These are phyloP conservation scores for Calephelis nemesis DNA, from an alignment of 1,140 invertebrate genomes.

Conservation along the genomic window DNA sequence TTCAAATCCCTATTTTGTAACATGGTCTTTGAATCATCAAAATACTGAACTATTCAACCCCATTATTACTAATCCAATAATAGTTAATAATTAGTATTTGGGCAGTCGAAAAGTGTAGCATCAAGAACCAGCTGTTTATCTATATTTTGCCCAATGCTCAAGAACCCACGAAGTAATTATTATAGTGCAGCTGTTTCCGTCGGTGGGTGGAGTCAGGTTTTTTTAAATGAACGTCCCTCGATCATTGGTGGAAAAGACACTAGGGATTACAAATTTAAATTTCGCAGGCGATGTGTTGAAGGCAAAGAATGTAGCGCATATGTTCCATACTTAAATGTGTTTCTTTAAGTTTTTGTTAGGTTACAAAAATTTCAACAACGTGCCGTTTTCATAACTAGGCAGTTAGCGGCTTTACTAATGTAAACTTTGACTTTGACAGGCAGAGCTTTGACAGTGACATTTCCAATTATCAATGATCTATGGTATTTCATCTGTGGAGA, in stretches of 20 bases:
- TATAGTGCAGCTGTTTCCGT: slow-evolving; percentile 73
- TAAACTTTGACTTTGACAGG: not conserved
- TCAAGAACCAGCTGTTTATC: slow-evolving; percentile 37
- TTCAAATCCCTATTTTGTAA: no score
- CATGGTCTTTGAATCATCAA: no score
- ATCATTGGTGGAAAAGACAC: slow-evolving; percentile 66
- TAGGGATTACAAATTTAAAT: slow-evolving; percentile 72
- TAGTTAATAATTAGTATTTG: not conserved
- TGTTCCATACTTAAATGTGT: slow-evolving; percentile 54
- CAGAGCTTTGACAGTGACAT: not conserved
- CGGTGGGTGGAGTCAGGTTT: slow-evolving; percentile 61
- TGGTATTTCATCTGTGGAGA: not conserved
- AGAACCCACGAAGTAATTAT: slow-evolving; percentile 65
- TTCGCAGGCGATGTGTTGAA: slow-evolving; percentile 65
- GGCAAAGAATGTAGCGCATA: slow-evolving; percentile 70
- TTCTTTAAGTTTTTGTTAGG: slow-evolving; percentile 41
- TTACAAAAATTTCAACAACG: slow-evolving; percentile 13
- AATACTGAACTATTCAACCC: no score
- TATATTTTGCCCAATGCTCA: slow-evolving; percentile 53
- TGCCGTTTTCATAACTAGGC: slow-evolving; percentile 2
- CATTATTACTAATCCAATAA: not conserved
- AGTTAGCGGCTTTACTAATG: not conserved
- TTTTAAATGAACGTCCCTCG: slow-evolving; percentile 60
- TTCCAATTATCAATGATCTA: not conserved
- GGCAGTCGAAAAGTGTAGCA: not conserved